A percentile compares a stretch with the other conserved stretches of the same genome.
These are phyloP conservation scores for Diarsia dahlii DNA, from an alignment of 2,888 invertebrate genomes.

Conservation along the genomic window DNA sequence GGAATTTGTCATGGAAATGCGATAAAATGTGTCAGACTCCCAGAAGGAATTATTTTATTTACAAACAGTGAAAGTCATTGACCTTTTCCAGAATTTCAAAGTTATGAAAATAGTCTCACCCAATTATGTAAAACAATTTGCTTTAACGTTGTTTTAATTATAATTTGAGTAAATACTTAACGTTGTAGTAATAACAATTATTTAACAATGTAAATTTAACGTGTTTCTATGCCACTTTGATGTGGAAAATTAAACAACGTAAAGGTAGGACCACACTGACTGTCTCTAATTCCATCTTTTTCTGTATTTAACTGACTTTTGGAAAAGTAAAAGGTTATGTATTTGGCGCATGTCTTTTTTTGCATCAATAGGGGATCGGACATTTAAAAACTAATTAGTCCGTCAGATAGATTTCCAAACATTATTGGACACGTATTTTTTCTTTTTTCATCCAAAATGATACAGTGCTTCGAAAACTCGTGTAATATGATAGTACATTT, in stretches of 20 bases:
- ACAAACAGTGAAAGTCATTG: conserved; percentile 55
- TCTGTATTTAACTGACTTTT: background rate
- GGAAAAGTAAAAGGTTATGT: background rate
- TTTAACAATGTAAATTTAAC: conserved; percentile 33
- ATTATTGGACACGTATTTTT: too few species aligned
- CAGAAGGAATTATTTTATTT: conserved; percentile 33
- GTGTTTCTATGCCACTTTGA: conserved; percentile 41
- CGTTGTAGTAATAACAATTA: conserved; percentile 37
- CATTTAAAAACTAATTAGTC: too few species aligned
- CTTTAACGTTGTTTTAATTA: conserved; percentile 49
- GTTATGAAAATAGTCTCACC: conserved; percentile 64
- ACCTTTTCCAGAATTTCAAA: conserved; percentile 57
- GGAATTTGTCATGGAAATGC: background rate
- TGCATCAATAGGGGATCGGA: too few species aligned
- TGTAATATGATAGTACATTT: too few species aligned
- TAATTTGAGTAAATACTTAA: conserved; percentile 51
- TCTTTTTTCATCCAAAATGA: too few species aligned
- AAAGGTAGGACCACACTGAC: background rate
- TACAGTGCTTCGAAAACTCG: too few species aligned
- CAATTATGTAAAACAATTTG: conserved; percentile 49
- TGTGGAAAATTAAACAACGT: conserved; percentile 20
- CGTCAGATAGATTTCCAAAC: too few species aligned
- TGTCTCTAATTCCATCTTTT: background rate
- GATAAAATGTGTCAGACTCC: conserved; percentile 18
- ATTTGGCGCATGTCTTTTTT: background rate